Conservation (phyloP, 2,113 vertebrate species). For the Odontophorus gujanensis region DNA sequence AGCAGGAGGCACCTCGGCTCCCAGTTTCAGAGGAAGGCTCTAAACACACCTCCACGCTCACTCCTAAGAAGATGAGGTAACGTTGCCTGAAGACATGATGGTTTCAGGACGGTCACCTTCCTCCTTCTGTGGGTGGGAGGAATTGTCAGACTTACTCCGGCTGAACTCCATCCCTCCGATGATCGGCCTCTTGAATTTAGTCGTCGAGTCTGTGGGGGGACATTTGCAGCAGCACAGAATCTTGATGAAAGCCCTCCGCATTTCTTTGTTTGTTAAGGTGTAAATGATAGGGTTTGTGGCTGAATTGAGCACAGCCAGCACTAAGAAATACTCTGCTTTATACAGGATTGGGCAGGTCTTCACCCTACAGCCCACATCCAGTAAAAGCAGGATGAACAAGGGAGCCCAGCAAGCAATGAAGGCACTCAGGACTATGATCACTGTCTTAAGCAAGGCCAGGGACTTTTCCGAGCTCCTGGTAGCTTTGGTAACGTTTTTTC, state of each 20-base stretch:
- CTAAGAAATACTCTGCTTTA: conserved; percentile 94
- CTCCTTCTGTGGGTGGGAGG: conserved; percentile 94
- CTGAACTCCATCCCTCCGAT: conserved; percentile 92
- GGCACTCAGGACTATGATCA: conserved; percentile 95
- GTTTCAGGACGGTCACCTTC: conserved; percentile 89
- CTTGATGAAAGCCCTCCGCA: conserved; percentile 93
- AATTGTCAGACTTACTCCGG: conserved; percentile 96
- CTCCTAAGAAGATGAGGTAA: conserved; percentile 89
- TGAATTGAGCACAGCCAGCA: conserved; percentile 94
- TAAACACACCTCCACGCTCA: background rate
- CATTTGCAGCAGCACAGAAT: conserved; percentile 89
- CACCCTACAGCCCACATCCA: conserved; percentile 93
- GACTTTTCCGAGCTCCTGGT: conserved; percentile 95
- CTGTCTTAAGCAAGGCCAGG: conserved; percentile 93
- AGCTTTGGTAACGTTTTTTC: conserved; percentile 87
- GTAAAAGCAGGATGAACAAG: conserved; percentile 93
- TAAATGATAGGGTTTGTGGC: conserved; percentile 99
- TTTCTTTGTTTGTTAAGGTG: conserved; percentile 97
- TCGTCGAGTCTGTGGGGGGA: conserved; percentile 65
- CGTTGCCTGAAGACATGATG: conserved; percentile 88
- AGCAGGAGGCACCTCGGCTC: conserved; percentile 41
- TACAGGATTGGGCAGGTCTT: conserved; percentile 88
- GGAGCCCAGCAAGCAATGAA: conserved; percentile 98
- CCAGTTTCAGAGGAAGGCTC: conserved; percentile 23
- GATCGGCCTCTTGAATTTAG: conserved; percentile 87